Percentiles rank a stretch among this genome's conserved stretches.
Conservation (phyloP, 2,797 vertebrate genomes). For the Hozukius guyotensis region DNA sequence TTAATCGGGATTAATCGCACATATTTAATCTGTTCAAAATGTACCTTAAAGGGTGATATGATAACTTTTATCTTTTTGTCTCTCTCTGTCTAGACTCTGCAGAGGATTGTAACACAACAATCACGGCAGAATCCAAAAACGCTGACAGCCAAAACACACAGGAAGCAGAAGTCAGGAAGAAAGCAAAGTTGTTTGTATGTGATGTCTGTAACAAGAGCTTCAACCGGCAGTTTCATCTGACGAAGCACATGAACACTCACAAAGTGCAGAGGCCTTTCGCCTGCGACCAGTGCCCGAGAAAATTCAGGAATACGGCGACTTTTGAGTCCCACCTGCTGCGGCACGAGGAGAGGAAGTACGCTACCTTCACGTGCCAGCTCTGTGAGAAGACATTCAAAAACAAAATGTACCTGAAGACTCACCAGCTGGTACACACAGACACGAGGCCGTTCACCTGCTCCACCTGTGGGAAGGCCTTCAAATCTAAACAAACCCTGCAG, state of each 20-base stretch:
- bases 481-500: slow-evolving; percentile 62
- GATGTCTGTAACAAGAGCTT: slow-evolving; percentile 66
- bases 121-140: not conserved
- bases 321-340: slow-evolving; percentile 66
- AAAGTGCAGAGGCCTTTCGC: slow-evolving; percentile 39
- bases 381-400: slow-evolving; percentile 72
- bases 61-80: not conserved
- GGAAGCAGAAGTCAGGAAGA: not conserved
- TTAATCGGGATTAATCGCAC: too few relatives aligned
- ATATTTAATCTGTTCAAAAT: rapidly evolving
- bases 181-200: slow-evolving; percentile 50
- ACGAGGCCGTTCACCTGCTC: slow-evolving; percentile 51
- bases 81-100: not conserved
- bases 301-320: slow-evolving; percentile 19
- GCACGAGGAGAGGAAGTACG: slow-evolving; percentile 61
- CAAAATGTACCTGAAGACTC: slow-evolving; percentile 59
- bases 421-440: slow-evolving; percentile 62
- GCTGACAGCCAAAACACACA: not conserved
- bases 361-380: slow-evolving; percentile 46
- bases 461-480: slow-evolving; percentile 68
- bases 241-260: slow-evolving; percentile 70
- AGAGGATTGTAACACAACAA: not conserved
- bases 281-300: slow-evolving; percentile 65
- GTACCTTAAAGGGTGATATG: too few relatives aligned
- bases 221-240: slow-evolving; percentile 61